Evolutionary conservation across 2,888 invertebrate species (phyloP), one percentile per base, ranked within the genome.

Genomic region (Patella caerulea): DNA sequence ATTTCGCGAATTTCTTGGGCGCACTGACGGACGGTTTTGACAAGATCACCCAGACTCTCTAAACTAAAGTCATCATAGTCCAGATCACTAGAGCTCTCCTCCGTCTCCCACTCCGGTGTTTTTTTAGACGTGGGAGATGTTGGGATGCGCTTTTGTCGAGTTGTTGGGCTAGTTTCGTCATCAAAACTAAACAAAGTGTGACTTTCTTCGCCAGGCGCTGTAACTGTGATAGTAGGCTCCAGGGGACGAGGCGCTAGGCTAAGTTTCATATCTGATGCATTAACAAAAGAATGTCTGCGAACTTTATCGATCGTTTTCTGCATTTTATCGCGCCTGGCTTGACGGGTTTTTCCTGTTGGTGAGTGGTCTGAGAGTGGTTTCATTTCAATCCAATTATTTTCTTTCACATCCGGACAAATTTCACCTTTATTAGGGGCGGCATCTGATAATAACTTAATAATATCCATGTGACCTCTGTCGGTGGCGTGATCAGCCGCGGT

Each of bases 1-100:
- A 75, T 75, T 55, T 75, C 75, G 14, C 75, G 53, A 15, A 75
- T 75, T 34, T 75, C 75, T 29, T 56, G 52, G 29, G 75, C 75
- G 29, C 75, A 75, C 24, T 70, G 70, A 11, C 75, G 54, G 17
- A 75, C 75, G 4, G 75, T 75, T 29, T n/a, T 71, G 52, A 75
- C 70, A 15, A 75, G 70, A 24, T 75, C 71, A 24, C 75, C 70
- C n/a, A 75, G 70, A 75, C 75, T 75, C 53, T 70, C 70, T 19
- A 75, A 56, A 75, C 69, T 75, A 17, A 75, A 71, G 55, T 75
- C 75, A 53, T 52, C 52, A n/a, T 70, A 55, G 12, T 75, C 75
- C 19, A 65, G 14, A 71, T 75, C 71, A 53, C 71, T 75, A 3
- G 34, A n/a, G 12, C 24, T 34, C n/a, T 54, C 69, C 9, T 54